Base-by-base conservation (phyloP, 2,888 invertebrate species). In the Synanthedon tipuliformis region DNA sequence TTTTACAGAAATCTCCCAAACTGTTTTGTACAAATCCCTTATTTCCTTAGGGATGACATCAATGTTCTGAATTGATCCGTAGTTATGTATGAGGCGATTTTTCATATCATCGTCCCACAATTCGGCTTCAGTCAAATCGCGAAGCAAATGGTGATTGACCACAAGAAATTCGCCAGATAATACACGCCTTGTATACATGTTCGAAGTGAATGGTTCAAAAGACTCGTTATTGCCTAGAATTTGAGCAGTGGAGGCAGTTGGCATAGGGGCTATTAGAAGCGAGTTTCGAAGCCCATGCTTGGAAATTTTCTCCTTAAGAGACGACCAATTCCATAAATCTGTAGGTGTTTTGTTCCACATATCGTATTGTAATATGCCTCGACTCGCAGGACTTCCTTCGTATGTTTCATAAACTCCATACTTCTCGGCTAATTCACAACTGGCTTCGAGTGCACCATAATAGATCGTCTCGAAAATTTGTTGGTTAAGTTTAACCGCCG, bases 201-300 rank as follows among this genome's bases (percentile, higher is more conserved):
- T 99, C 41, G 96, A 97, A 0, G 98, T 99, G 78, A 98, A 99
- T 0, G 99, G 96, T 80, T 99, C 99, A 69, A 98, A 94, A 0
- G 98, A 96, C 79, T 99, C 99, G 75, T 99, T 99, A 75, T 99
- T 99, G 15, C 99, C 99, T 50, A 99, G 90, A 70, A 99, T 99
- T 84, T 99, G 99, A 3, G 99, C 99, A 0, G 99, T 99, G 1
- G 98, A 98, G 8, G 99, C 98, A 4, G 99, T 99, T 0, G 99
- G 99, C 99, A 99, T 99, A 0, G 98, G 98, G 0, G 99, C 98
- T 58, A 99, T 64, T 16, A 99, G 86, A 34, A 98, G 87, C 2
- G 98, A 98, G 85, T 99, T 99, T 54, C 99, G 89, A 0, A 99
- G 88, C 10, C 99, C 99, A 80, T 95, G 90, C 81, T 93, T 89